phyloP scores from a whole-genome alignment of 2,113 vertebrate species.

The Xenopus tropicalis region UCB_Xtro_10.0 CM004448.2:24720501-24721000 shows the following conservation, averaged over 20 bases:
- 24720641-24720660: background rate
- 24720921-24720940: slow-evolving; percentile 40
- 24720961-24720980: too few relatives aligned
- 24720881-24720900: slow-evolving; percentile 41
- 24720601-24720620: too few relatives aligned
- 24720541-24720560: too few relatives aligned
- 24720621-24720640: background rate
- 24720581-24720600: background rate
- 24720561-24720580: background rate
- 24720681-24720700: slow-evolving; percentile 9
- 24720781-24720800: slow-evolving; percentile 40
- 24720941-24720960: slow-evolving; percentile 22
- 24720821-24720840: slow-evolving; percentile 35
- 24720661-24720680: background rate
- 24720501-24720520: too few relatives aligned
- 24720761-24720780: slow-evolving; percentile 28
- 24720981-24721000: slow-evolving; percentile 32
- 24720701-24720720: slow-evolving; percentile 27
- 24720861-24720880: slow-evolving; percentile 44
- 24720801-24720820: slow-evolving; percentile 31
- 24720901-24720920: slow-evolving; percentile 42
- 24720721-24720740: slow-evolving; percentile 24
- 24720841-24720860: slow-evolving; percentile 36
- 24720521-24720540: too few relatives aligned
- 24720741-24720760: slow-evolving; percentile 15